Conservation (phyloP, 2,113 vertebrate species). For the Oncorhynchus mykiss region DNA sequence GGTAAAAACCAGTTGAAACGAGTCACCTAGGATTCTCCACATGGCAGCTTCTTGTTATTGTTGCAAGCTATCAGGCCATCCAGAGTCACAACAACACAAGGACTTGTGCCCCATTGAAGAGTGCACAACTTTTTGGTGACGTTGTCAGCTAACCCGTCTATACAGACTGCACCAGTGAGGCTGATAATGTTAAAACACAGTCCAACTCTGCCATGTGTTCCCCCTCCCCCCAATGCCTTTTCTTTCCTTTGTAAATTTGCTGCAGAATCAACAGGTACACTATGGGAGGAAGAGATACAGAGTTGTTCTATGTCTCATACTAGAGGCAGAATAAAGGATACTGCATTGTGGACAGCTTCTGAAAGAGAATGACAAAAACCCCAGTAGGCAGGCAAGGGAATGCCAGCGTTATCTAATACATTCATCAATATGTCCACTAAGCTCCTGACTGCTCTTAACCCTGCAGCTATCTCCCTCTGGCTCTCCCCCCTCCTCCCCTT, state of each 20-base stretch:
- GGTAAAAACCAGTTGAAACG: too few species aligned
- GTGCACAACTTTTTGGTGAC: too few species aligned
- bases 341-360: neutral
- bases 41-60: too few species aligned
- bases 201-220: neutral
- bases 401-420: slow-evolving; percentile 28
- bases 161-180: neutral
- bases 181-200: neutral
- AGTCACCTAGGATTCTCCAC: too few species aligned
- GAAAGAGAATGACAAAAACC: neutral
- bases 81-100: too few species aligned
- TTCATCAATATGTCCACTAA: slow-evolving; percentile 53
- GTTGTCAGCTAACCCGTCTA: too few species aligned
- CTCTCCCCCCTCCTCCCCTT: slow-evolving; percentile 38
- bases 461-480: slow-evolving; percentile 45
- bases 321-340: neutral
- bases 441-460: slow-evolving; percentile 57
- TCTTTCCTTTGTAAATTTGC: neutral
- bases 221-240: too few species aligned
- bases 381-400: neutral
- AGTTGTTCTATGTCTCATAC: neutral
- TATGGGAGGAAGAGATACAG: neutral
- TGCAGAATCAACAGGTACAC: neutral
- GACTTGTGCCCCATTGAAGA: too few species aligned
- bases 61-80: too few species aligned